Base-by-base conservation (phyloP, 30 jellyfish, hydroid and myxozoan species). In the Turritopsis dohrnii region DNA sequence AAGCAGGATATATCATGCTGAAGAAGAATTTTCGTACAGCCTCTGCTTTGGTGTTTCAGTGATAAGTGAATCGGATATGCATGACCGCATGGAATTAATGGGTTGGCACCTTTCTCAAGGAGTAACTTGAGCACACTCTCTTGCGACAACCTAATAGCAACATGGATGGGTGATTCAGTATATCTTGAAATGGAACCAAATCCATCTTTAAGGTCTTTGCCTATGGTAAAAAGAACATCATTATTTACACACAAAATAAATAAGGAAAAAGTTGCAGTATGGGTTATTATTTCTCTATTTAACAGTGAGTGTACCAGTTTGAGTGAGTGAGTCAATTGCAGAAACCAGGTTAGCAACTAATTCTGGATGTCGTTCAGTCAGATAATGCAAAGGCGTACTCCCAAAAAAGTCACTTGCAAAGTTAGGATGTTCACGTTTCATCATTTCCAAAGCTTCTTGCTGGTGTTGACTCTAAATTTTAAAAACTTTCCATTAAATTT, bases 81-180 rank as follows among this genome's bases (percentile, higher is more conserved):
- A 66, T 93, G 96, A 4, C 96, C 96, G 76, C 94, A 88, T 23
- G 80, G 84, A 71, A 86, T 60, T 29, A 84, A 31, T 29, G 85
- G 41, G 65, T 80, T 81, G 65, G 96, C 98, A 23, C 96, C 98
- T 69, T 86, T 93, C 75, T 93, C 96, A 1, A 93, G 72, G 22
- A 88, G 79, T 0, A 84, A 72, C 73, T 86, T 66, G 69, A 93
- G 88, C 29, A 93, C 95, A 21, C 90, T 88, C 26, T 85, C 94
- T 72, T 93, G 96, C 24, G 95, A 88, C 26, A 88, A 52, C 8
- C 98, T 95, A 60, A 93, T 79, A 84, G 98, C 96, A n/a, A 93
- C 90, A 69, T 93, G 98, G 28, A 93, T 82, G 16, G 98, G 96
- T 3, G 98, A 93, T 52, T 93, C 98, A 52, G 96, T 84, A 88